These are phyloP conservation scores for Leptocoma aspasia DNA, from an alignment of 2,113 vertebrate genomes.

Conservation along the genomic window DNA sequence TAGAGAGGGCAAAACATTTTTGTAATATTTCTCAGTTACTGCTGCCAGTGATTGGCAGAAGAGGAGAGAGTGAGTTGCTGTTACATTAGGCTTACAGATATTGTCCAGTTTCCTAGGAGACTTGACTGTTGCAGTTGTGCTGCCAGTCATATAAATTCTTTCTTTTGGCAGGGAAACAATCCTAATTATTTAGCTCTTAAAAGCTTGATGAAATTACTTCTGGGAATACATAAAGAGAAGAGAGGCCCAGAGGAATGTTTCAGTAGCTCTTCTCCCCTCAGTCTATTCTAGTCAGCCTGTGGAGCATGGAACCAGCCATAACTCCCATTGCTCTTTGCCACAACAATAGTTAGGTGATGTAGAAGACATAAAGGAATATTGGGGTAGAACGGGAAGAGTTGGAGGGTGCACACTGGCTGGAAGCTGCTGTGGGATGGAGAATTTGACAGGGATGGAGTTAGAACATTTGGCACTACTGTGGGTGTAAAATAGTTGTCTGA, in stretches of 20 bases:
- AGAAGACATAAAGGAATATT: not conserved
- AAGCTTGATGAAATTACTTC: not conserved
- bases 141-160: not conserved
- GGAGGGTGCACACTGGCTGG: not conserved
- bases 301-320: not conserved
- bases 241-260: not conserved
- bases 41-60: not conserved
- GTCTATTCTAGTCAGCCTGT: not conserved
- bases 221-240: not conserved
- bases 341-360: not conserved
- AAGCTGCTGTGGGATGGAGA: not conserved
- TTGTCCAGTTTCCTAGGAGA: not conserved
- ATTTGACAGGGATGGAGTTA: not conserved
- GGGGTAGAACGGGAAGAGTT: not conserved
- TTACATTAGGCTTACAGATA: not conserved
- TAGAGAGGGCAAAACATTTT: not conserved
- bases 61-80: not conserved
- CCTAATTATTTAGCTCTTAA: not conserved
- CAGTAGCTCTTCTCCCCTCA: not conserved
- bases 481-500: not conserved
- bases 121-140: not conserved
- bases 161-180: not conserved
- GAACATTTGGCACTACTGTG: not conserved
- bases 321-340: not conserved
- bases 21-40: not conserved